Percentiles rank a stretch among this genome's conserved stretches.
Evolutionary conservation across 2,888 invertebrate species (phyloP).

Genomic region (Antheraea yamamai): DNA sequence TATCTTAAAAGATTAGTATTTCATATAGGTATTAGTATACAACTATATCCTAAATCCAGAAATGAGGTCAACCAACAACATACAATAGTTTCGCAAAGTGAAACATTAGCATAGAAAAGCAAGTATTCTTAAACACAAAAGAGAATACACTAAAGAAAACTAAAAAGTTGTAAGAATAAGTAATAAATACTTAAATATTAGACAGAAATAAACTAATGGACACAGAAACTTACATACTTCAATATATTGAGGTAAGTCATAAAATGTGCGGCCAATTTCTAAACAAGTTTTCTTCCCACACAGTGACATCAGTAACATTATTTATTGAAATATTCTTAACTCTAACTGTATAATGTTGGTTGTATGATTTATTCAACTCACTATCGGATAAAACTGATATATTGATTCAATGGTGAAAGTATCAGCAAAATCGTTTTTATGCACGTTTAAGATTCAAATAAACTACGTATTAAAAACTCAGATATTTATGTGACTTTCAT

Average conservation of each 20-base stretch:
- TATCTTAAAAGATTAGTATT: no score
- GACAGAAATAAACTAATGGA: not conserved
- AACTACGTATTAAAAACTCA: not conserved
- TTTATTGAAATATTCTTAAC: not conserved
- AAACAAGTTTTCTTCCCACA: not conserved
- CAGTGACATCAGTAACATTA: conserved; percentile 8
- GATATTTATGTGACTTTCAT: not conserved
- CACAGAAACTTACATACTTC: not conserved
- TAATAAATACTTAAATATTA: not conserved
- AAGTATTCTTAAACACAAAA: not conserved
- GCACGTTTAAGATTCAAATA: not conserved
- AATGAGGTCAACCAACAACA: not conserved
- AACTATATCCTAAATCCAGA: not conserved
- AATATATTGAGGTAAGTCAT: not conserved
- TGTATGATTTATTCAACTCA: not conserved
- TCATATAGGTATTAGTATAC: not conserved
- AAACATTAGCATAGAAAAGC: not conserved
- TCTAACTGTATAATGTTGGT: not conserved
- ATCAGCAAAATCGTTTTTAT: not conserved
- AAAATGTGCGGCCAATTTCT: not conserved
- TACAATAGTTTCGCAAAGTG: not conserved
- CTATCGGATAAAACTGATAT: not conserved
- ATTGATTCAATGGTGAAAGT: not conserved
- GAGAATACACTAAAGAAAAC: not conserved
- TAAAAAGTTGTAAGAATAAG: not conserved